Conservation (phyloP, 2,888 invertebrate species). For the Cerastis rubricosa region DNA sequence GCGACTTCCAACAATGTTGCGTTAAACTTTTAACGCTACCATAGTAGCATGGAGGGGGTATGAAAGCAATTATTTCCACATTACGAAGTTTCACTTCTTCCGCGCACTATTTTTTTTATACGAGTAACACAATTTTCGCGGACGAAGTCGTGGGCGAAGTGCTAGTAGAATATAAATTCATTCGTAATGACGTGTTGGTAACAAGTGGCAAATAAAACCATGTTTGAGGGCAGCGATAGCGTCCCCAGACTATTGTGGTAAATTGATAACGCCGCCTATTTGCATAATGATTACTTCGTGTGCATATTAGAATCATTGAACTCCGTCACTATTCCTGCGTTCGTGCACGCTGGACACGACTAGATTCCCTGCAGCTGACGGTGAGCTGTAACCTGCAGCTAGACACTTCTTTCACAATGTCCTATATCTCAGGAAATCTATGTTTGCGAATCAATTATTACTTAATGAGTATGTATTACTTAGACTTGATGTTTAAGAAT, state of each 20-base stretch:
- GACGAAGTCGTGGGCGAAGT: too few relatives aligned
- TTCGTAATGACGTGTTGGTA: background rate
- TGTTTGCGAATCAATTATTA: background rate
- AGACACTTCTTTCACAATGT: background rate
- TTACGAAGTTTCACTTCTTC: too few relatives aligned
- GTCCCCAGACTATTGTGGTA: slow-evolving; percentile 28
- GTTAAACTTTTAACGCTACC: too few relatives aligned
- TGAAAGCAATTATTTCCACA: too few relatives aligned
- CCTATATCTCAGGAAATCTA: background rate
- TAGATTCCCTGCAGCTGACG: background rate
- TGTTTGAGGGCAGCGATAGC: slow-evolving; percentile 20
- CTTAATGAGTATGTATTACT: background rate
- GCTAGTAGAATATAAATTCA: background rate
- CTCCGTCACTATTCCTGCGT: slow-evolving; percentile 1
- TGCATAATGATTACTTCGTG: slow-evolving; percentile 21
- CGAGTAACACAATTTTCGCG: too few relatives aligned
- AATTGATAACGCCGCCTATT: slow-evolving; percentile 31
- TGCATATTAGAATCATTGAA: slow-evolving; percentile 24
- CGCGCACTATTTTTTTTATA: too few relatives aligned
- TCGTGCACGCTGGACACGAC: background rate
- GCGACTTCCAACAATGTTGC: too few relatives aligned
- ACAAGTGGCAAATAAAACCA: slow-evolving; percentile 24
- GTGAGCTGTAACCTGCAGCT: background rate
- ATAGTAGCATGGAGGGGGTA: too few relatives aligned
- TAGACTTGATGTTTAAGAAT: background rate